A percentile compares a stretch with the other conserved stretches of the same genome.
phyloP scores from a whole-genome alignment of 2,113 vertebrate species.

The Meleagris gallopavo region DNA sequence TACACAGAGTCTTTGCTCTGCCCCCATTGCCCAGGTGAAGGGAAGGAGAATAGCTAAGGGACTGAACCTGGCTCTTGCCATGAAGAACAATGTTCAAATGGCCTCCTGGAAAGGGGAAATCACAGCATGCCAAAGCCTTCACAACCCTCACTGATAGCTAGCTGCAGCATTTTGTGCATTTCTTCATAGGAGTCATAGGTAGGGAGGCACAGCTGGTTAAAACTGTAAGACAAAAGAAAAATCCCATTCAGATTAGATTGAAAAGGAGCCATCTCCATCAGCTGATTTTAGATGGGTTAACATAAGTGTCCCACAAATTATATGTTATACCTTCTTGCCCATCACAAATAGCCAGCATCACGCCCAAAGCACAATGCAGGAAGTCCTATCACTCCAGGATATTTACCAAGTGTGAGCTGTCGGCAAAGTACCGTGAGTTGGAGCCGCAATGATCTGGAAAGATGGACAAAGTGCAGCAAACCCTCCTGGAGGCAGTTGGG shows the following conservation, averaged over 20 bases:
- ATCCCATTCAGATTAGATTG: not conserved
- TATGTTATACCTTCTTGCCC: not conserved
- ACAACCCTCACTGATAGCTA: conserved; percentile 98
- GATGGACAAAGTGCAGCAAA: conserved; percentile 97
- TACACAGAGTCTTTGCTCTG: conserved; percentile 36
- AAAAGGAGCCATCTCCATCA: not conserved
- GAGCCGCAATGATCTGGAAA: conserved; percentile 97
- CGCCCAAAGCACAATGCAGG: not conserved
- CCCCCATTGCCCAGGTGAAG: conserved; percentile 7
- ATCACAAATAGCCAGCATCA: not conserved
- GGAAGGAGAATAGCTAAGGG: conserved; percentile 41
- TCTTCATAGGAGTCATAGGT: conserved; percentile 99
- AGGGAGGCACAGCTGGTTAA: conserved; percentile 99
- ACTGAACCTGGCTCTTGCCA: conserved; percentile 19
- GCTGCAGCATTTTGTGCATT: conserved; percentile 96
- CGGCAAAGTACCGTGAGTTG: conserved; percentile 96
- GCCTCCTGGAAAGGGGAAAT: conserved; percentile 55
- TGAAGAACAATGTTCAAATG: not conserved
- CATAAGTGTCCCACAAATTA: not conserved
- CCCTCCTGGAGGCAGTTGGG: conserved; percentile 94
- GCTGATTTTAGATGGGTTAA: not conserved
- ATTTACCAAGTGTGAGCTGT: conserved; percentile 97
- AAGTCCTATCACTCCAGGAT: not conserved
- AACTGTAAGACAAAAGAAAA: conserved; percentile 81
- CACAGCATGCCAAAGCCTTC: conserved; percentile 99